Evolutionary conservation across 2,888 invertebrate genomes (phyloP).

Genomic region (Pristionchus maxplancki): DNA sequence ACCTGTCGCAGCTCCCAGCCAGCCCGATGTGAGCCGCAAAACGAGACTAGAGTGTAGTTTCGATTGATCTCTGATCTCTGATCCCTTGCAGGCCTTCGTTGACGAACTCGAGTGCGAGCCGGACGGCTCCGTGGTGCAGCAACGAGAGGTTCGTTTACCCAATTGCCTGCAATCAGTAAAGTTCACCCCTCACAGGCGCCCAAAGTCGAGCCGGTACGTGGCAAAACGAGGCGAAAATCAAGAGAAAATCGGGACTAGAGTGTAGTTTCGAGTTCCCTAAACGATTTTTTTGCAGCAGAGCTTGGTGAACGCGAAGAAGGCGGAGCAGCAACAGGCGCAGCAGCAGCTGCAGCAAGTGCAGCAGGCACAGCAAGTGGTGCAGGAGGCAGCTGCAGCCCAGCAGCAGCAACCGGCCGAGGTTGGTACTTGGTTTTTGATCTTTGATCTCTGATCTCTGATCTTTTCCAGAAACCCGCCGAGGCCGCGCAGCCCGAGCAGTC

Average conservation of each 20-base stretch:
- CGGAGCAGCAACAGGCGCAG: background rate
- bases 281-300: background rate
- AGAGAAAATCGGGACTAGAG: background rate
- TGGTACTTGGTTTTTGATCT: background rate
- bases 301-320: background rate
- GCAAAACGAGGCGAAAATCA: background rate
- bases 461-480: conserved; percentile 13
- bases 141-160: background rate
- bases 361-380: background rate
- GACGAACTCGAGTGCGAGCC: conserved; percentile 24
- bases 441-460: background rate
- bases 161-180: background rate
- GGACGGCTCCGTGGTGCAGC: background rate
- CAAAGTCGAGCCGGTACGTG: conserved; percentile 5
- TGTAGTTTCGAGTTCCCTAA: background rate
- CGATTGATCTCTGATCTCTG: background rate
- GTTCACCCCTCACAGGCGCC: background rate
- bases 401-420: background rate
- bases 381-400: background rate
- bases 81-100: background rate
- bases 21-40: background rate
- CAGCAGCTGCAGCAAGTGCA: background rate
- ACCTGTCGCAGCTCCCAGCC: background rate
- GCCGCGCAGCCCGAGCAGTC: conserved; percentile 6
- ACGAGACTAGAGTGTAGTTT: too few species aligned